phyloP scores from a whole-genome alignment of 2,113 vertebrate species.

The Crotalus horridus region DNA sequence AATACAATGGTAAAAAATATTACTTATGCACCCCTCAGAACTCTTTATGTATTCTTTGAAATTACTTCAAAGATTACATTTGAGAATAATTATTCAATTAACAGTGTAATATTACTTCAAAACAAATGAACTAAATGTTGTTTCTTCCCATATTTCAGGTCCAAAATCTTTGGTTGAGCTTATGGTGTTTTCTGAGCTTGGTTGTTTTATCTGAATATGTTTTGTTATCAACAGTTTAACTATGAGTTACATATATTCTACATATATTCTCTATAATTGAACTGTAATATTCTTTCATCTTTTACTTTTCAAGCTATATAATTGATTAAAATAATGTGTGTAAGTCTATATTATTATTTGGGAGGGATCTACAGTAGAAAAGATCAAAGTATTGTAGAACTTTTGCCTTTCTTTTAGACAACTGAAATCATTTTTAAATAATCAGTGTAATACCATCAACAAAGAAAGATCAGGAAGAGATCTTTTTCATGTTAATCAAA shows the following conservation, averaged over 20 bases:
- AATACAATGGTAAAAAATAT: not conserved
- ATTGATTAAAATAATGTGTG: not conserved
- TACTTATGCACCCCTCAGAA: not conserved
- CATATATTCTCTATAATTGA: not conserved
- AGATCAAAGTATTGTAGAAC: not conserved
- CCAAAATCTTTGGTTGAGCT: not conserved
- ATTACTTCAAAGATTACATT: not conserved
- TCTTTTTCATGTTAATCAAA: not conserved
- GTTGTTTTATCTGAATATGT: not conserved
- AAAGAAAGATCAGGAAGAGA: accelerated
- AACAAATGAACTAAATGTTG: not conserved
- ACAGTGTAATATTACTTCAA: not conserved
- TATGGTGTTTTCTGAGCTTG: not conserved
- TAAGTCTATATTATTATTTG: not conserved
- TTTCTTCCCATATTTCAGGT: not conserved
- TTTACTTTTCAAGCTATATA: not conserved
- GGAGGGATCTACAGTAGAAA: not conserved
- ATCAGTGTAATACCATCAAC: accelerated
- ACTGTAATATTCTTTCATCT: not conserved
- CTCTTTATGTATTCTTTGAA: not conserved
- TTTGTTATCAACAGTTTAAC: not conserved
- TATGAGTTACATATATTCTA: not conserved
- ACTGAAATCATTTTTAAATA: not conserved
- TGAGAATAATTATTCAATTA: not conserved
- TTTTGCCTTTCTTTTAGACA: not conserved